Evolutionary conservation across 2,888 invertebrate species (phyloP).

Genomic region (Temnothorax ravouxi): DNA sequence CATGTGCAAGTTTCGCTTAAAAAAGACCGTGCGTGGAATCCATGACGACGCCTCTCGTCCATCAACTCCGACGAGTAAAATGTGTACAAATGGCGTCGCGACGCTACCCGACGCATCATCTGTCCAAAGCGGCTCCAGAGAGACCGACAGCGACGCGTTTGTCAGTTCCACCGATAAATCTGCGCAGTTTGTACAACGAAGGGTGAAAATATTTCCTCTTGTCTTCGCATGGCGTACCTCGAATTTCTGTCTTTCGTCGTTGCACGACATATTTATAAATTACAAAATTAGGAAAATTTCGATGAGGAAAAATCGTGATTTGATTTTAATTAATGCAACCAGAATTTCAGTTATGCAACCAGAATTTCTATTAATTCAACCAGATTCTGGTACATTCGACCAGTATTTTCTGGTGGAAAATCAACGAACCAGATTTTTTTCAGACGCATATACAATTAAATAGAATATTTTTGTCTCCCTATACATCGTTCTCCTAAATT

Average conservation of each 20-base stretch:
- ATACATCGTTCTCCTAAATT: no score
- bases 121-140: not conserved
- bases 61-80: constrained; percentile 1
- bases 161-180: constrained; percentile 32
- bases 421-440: no score
- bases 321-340: no score
- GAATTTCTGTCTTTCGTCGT: not conserved
- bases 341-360: no score
- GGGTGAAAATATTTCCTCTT: constrained; percentile 20
- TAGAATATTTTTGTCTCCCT: constrained; percentile 16
- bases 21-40: not conserved
- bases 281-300: constrained; percentile 4
- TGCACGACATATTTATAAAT: not conserved
- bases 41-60: not conserved
- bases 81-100: constrained; percentile 26
- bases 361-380: no score
- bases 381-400: no score
- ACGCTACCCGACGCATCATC: constrained; percentile 19
- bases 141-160: constrained; percentile 2
- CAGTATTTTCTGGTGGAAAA: no score
- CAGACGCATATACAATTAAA: constrained; percentile 32
- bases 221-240: not conserved
- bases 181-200: not conserved
- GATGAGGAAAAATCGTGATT: no score
- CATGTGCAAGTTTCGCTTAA: constrained; percentile 9